Evolutionary conservation across 2,797 vertebrate species (phyloP), one percentile per base, ranked within the genome.

Genomic region (Saxicola maurus): DNA sequence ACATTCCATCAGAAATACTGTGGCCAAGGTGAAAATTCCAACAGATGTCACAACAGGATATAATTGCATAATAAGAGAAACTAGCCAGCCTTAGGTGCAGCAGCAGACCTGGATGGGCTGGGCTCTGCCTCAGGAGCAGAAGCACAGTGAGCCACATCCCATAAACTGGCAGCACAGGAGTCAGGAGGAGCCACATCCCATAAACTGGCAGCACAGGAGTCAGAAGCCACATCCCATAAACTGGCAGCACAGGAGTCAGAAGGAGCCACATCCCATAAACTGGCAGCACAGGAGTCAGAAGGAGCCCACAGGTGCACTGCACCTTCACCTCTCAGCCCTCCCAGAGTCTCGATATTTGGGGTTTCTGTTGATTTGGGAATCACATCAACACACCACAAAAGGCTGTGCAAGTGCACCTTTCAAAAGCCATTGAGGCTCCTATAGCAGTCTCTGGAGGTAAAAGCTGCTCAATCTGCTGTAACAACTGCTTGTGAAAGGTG

Each of bases 91-190:
- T 0, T 24, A 43, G 23, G 5, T 28, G 37, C 52, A 40, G 38
- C 2, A 0, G 7, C n/a, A 71, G 46, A 24, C 14, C 5, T 0
- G 1, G 43, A 25, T 0, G 5, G 38, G 55, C 24, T 19, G 30
- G 6, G 12, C 20, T 53, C 51, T 61, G 10, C 43, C 67, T 49
- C 2, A 2, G 67, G 20, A 86, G 13, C 33, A 60, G 82, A 67
- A 33, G 7, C 0, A 0, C 2, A 1, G 7, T 13, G 13, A 76
- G 6, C 30, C 27, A 20, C 25, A 10, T 37, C 8, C 24, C 2
- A 0, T 18, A 14, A 31, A 1, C 8, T 45, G 46, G 11, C 33
- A 57, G 56, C 27, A 31, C 11, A 56, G 40, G 40, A 53, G 23
- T 42, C 37, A 40, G 38, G 38, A 40, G 38, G 7, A 40, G 38